Conservation (phyloP, 2,797 vertebrate genomes). For the Trachops cirrhosus region DNA sequence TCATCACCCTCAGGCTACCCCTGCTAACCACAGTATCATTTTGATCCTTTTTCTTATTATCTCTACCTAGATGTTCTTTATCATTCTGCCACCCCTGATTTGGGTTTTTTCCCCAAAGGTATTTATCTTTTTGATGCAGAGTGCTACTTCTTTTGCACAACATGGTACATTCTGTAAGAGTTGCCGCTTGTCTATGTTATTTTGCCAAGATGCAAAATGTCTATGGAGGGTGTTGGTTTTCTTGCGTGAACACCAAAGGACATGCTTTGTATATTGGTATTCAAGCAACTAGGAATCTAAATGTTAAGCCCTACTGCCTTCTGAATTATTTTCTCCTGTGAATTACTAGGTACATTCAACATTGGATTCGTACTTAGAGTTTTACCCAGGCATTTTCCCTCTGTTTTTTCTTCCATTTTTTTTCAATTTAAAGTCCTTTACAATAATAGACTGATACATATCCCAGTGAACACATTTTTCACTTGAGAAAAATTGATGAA, state of each 20-base stretch:
- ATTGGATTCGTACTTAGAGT: not conserved
- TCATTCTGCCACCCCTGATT: not conserved
- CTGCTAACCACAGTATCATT: not conserved
- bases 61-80: slow-evolving; percentile 1
- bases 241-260: not conserved
- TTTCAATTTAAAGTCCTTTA: not conserved
- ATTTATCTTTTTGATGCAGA: not conserved
- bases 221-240: not conserved
- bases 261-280: not conserved
- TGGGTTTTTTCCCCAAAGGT: not conserved
- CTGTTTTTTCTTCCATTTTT: not conserved
- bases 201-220: not conserved
- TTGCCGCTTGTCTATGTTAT: not conserved
- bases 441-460: not conserved
- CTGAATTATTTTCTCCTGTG: slow-evolving; percentile 9
- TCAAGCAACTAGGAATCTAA: slow-evolving; percentile 13
- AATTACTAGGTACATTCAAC: not conserved
- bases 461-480: not conserved
- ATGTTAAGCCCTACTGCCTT: not conserved
- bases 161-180: not conserved
- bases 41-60: not conserved
- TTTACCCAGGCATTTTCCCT: not conserved
- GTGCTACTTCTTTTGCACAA: not conserved
- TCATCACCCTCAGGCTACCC: not conserved
- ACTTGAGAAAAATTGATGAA: slow-evolving; percentile 17